phyloP scores from a whole-genome alignment of 1,140 invertebrate genomes.

The Drosophila ohnishii region DNA sequence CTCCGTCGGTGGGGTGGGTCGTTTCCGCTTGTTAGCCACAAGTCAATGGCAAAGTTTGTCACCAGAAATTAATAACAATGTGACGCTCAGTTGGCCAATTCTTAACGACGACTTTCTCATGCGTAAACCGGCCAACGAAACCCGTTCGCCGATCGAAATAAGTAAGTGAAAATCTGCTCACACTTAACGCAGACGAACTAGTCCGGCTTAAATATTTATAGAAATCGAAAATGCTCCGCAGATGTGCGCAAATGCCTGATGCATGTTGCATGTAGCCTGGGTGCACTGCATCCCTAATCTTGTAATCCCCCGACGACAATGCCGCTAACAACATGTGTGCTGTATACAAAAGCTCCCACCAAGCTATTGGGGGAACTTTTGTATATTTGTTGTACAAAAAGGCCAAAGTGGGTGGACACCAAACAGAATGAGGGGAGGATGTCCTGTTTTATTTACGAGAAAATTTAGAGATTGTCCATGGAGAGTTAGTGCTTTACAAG shows the following conservation, averaged over 20 bases:
- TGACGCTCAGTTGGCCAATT: slow-evolving; percentile 75
- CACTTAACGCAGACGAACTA: slow-evolving; percentile 15
- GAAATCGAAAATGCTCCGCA: slow-evolving; percentile 27
- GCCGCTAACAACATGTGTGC: slow-evolving; percentile 14
- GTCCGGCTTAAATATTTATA: slow-evolving; percentile 44
- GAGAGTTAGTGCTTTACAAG: neutral
- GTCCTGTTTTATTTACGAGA: neutral
- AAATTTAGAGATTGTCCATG: neutral
- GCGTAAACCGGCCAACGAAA: slow-evolving; percentile 61
- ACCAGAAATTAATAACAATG: slow-evolving; percentile 80
- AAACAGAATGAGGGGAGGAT: neutral
- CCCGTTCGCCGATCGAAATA: slow-evolving; percentile 55
- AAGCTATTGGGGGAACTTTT: no score
- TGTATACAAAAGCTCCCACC: neutral
- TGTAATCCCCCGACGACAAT: slow-evolving; percentile 23
- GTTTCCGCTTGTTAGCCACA: slow-evolving; percentile 73
- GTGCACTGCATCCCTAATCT: slow-evolving; percentile 19
- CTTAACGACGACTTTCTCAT: slow-evolving; percentile 67
- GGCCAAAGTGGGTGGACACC: neutral
- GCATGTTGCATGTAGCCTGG: slow-evolving; percentile 6
- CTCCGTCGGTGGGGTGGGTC: slow-evolving; percentile 11
- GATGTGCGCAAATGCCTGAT: slow-evolving; percentile 11
- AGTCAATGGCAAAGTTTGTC: slow-evolving; percentile 78
- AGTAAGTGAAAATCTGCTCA: slow-evolving; percentile 57
- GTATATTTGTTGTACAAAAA: neutral